Percentiles rank a stretch among this genome's conserved stretches.
Evolutionary conservation across 2,888 invertebrate species (phyloP).

Genomic region (Torymus texanus): DNA sequence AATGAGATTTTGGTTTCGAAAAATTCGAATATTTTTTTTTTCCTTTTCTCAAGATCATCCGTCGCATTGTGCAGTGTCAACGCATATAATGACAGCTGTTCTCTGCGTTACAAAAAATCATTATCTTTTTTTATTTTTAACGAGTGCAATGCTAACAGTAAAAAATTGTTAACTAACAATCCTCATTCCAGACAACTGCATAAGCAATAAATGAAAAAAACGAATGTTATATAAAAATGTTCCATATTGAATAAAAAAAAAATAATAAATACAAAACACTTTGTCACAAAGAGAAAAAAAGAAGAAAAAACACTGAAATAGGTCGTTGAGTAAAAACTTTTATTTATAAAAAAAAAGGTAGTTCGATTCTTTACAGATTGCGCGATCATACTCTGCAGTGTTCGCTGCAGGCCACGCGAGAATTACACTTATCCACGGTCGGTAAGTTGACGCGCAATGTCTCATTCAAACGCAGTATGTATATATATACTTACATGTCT

Average conservation of each 20-base stretch:
- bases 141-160: no score
- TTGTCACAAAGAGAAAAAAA: no score
- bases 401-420: constrained; percentile 34
- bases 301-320: not conserved
- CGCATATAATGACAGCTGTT: not conserved
- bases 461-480: not conserved
- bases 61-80: not conserved
- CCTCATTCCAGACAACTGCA: no score
- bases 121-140: not conserved
- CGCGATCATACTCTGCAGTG: constrained; percentile 10
- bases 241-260: no score
- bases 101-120: not conserved
- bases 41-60: no score
- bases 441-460: constrained; percentile 22
- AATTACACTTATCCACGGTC: constrained; percentile 29
- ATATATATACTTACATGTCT: not conserved
- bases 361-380: not conserved
- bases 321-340: constrained; percentile 16
- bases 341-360: constrained; percentile 18
- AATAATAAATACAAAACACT: no score
- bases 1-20: no score
- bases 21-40: no score
- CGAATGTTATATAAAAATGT: no score
- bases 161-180: no score
- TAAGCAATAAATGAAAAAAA: no score